Base-by-base conservation (phyloP, 2,113 vertebrate species). In the Trichomycterus rosablanca region DNA sequence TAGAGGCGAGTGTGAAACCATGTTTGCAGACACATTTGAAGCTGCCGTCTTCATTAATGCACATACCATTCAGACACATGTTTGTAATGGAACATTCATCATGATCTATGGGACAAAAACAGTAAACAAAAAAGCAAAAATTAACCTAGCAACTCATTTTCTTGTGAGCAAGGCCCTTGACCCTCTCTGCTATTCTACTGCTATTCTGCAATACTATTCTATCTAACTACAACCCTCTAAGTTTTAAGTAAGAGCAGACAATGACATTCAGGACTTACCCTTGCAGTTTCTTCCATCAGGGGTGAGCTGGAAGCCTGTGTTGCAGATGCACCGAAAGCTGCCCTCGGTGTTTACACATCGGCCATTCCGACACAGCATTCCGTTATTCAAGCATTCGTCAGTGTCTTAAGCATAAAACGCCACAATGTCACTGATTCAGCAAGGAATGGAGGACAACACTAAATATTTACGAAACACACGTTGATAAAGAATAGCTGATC, bases 1-100 rank as follows among this genome's bases (percentile, higher is more conserved):
- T 87, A 37, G 81, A 68, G 66, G 83, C 78, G 43, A 90, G 68
- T 30, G 78, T 70, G 81, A 89, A 90, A 34, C 86, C 88, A 23
- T 83, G 87, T 70, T 88, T 90, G 60, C 88, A 90, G 50, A 90
- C 83, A 63, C 88, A 90, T 71, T 86, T 89, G 58, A 88, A 90
- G 68, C 88, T 90, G 5, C 88, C 88, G 46, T 88, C 87, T 55
- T 90, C 87, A 23, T 90, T 90, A 76, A 90, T 89, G 63, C 88
- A 90, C 88, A 90, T 88, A 30, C 88, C 86, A 57, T 90, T 88
- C 61, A 88, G 74, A 63, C 88, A 90, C 81, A 90, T 83, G 66
- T 87, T 89, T 75, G 79, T 79, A 2, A 75, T 74, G 15, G 85
- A 74, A 73, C 86, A 89, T 60, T 90, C 87, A 55, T 90, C 86